Percentiles rank a stretch among this genome's conserved stretches.
Evolutionary conservation across 37 sponge, comb jelly and placozoan genomes (phyloP).

Genomic region (Eunapius fragilis): DNA sequence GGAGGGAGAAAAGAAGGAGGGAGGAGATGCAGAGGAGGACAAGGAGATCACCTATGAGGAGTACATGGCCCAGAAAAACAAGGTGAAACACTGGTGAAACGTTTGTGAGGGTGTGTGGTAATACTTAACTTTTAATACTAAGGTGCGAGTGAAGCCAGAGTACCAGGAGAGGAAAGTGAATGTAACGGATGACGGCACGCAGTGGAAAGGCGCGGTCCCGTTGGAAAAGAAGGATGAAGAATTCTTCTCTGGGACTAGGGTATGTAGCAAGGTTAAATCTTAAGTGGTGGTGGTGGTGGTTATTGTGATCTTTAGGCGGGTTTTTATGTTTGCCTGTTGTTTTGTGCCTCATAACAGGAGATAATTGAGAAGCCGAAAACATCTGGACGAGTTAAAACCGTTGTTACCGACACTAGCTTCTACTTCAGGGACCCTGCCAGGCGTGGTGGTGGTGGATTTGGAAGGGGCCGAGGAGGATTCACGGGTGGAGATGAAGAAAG

Average conservation of each 20-base stretch:
- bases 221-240: slow-evolving; percentile 52
- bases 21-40: slow-evolving; percentile 48
- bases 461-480: slow-evolving; percentile 27
- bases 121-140: no score
- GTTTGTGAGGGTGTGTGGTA: neutral
- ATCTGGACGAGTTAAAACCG: slow-evolving; percentile 64
- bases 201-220: slow-evolving; percentile 65
- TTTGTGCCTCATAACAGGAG: slow-evolving; percentile 32
- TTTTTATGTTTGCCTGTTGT: neutral
- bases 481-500: slow-evolving; percentile 2
- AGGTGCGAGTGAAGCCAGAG: slow-evolving; percentile 24
- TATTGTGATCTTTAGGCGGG: no score
- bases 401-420: slow-evolving; percentile 33
- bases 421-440: slow-evolving; percentile 64
- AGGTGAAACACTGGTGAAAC: slow-evolving; percentile 19
- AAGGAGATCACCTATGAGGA: slow-evolving; percentile 84
- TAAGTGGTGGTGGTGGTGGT: no score
- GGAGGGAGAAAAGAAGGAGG: neutral
- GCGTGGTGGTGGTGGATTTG: slow-evolving; percentile 33
- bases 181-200: slow-evolving; percentile 58
- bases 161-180: slow-evolving; percentile 36
- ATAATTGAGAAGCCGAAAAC: slow-evolving; percentile 80
- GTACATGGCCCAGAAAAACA: slow-evolving; percentile 70
- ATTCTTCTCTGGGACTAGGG: slow-evolving; percentile 69
- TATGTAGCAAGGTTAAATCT: no score